Evolutionary conservation across 1,140 invertebrate genomes (phyloP), one percentile per base, ranked within the genome.

Genomic region (Scaptomyza pallida): DNA sequence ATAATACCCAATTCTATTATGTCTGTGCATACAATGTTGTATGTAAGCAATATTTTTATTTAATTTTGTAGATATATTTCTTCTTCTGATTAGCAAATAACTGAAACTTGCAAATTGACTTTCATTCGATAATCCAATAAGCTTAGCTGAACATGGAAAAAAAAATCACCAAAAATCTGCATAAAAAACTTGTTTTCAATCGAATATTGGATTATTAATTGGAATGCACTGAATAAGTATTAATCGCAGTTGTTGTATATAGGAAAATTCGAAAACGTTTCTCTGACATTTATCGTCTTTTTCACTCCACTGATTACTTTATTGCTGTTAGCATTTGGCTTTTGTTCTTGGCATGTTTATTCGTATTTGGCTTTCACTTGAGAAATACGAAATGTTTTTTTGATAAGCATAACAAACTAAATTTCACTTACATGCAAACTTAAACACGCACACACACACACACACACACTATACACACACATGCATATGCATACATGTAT

Each of bases 1-100:
- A 37, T 70, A 41, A 54, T 47, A 23, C 21, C 21, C 21, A 52
- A n/a, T n/a, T 62, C 33, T 54, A 54, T 33, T 30, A 35, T 23
- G 17, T n/a, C 19, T 57, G n/a, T 41, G 23, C 35, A 16, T 37
- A 61, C 40, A 48, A 3, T 43, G 8, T 43, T 15, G 41, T 9
- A 10, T 13, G 21, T n/a, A n/a, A 13, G 12, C 26, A 26, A 48
- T 1, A 44, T 19, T 2, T 43, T 43, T 43, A 16, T 16, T 43
- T 43, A 5, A 17, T 30, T 26, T 48, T 19, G 9, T 21, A 21
- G 23, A 23, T 26, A 12, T n/a, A n/a, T 37, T 4, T n/a, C 9
- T 30, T 30, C 26, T 8, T 8, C 6, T 12, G 12, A 35, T 35
- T n/a, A 37, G 33, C 33, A 37, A 37, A 37, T 37, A 37, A n/a